phyloP scores from a whole-genome alignment of 2,113 vertebrate species.

The Ochotona curzoniae region DNA sequence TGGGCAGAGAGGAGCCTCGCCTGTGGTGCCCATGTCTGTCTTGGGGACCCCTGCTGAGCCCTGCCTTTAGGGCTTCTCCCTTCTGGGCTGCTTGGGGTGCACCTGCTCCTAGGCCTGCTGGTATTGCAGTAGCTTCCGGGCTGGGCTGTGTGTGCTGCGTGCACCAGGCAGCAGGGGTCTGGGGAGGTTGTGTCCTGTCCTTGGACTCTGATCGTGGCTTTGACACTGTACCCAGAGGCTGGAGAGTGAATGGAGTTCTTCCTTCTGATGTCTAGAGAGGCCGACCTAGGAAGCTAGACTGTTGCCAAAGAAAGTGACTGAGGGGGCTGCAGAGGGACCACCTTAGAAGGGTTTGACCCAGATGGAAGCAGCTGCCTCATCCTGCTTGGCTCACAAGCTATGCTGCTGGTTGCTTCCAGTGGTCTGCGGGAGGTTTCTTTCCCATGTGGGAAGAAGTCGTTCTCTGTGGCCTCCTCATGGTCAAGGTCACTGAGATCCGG shows the following conservation, averaged over 20 bases:
- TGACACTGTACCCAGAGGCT: background rate
- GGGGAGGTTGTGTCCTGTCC: background rate
- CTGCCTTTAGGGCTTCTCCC: background rate
- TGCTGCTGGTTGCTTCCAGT: background rate
- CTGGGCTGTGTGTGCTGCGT: background rate
- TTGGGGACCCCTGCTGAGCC: background rate
- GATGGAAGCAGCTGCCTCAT: background rate
- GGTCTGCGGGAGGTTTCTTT: background rate
- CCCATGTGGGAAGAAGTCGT: background rate
- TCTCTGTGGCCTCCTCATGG: background rate
- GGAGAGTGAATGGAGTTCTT: background rate
- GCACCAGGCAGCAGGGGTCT: background rate
- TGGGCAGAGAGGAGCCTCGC: background rate
- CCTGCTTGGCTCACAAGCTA: fast-evolving
- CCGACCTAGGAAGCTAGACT: background rate
- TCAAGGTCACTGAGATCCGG: background rate
- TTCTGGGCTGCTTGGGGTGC: background rate
- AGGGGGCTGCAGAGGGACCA: background rate
- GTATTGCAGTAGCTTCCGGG: background rate
- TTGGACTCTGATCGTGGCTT: background rate
- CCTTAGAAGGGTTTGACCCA: background rate
- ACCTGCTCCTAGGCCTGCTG: background rate
- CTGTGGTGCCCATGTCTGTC: background rate
- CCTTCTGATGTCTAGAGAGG: background rate
- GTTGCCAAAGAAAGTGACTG: background rate